These are phyloP conservation scores for Synanthedon andrenaeformis DNA, from an alignment of 2,888 invertebrate species.

Conservation along the genomic window DNA sequence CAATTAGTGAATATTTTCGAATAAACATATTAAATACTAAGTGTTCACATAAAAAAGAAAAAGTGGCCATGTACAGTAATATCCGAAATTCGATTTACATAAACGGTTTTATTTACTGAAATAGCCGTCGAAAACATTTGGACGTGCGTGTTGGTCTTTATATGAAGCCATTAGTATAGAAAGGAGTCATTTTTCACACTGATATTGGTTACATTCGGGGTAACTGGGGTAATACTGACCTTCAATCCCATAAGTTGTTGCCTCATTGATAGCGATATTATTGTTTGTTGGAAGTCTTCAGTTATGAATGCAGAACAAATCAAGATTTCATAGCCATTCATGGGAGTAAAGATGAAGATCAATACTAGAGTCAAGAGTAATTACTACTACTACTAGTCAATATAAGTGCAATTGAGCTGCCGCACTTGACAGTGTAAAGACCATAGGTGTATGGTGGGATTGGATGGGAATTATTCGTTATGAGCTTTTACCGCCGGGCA, in stretches of 20 bases:
- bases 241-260: constrained; percentile 16
- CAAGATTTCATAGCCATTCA: neutral
- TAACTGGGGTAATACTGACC: constrained; percentile 17
- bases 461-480: too few relatives aligned
- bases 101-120: constrained; percentile 2
- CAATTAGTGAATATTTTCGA: too few relatives aligned
- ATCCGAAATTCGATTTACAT: neutral
- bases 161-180: constrained; percentile 17
- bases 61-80: neutral
- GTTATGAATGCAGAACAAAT: neutral
- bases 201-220: constrained; percentile 21
- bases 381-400: too few relatives aligned
- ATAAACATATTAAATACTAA: too few relatives aligned
- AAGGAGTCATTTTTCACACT: constrained; percentile 20
- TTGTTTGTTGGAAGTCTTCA: too few relatives aligned
- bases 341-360: neutral
- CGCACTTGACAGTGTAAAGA: too few relatives aligned
- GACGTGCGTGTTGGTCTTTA: neutral
- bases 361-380: too few relatives aligned
- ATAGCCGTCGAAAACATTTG: constrained; percentile 1
- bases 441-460: too few relatives aligned
- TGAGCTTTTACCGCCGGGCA: too few relatives aligned
- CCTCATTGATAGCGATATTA: constrained; percentile 1
- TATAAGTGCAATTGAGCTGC: too few relatives aligned
- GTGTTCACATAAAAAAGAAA: too few relatives aligned